Evolutionary conservation across 2,888 invertebrate genomes (phyloP).

Genomic region (Acleris holmiana): DNA sequence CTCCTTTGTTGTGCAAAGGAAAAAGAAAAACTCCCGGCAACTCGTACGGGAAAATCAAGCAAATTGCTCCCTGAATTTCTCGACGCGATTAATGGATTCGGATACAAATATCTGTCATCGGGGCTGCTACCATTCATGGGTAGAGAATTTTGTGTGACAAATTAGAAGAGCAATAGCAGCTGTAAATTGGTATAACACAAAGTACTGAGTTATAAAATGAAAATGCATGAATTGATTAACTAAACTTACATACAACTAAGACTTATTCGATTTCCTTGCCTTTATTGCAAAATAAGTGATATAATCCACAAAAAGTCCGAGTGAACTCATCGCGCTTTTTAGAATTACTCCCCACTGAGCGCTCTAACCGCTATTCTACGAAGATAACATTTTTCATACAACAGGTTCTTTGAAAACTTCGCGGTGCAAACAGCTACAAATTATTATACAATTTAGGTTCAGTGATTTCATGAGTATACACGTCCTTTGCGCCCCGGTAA

Average conservation of each 20-base stretch:
- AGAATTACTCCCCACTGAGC: conserved; percentile 11
- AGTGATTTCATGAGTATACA: not conserved
- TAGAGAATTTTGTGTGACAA: conserved; percentile 31
- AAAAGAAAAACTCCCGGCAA: conserved; percentile 52
- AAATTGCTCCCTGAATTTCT: conserved; percentile 54
- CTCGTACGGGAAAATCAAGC: conserved; percentile 61
- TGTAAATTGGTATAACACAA: not conserved
- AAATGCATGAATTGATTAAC: no score
- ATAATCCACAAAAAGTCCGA: not conserved
- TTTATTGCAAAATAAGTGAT: conserved; percentile 2
- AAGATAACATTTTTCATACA: conserved; percentile 16
- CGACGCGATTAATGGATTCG: conserved; percentile 51
- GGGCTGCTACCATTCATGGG: conserved; percentile 38
- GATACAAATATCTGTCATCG: conserved; percentile 37
- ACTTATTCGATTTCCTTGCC: not conserved
- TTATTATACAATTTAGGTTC: conserved; percentile 6
- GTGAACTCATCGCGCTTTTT: not conserved
- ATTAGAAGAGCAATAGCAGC: not conserved
- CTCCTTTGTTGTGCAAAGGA: conserved; percentile 62
- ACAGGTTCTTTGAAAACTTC: conserved; percentile 14
- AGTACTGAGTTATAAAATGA: not conserved
- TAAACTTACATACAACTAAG: not conserved
- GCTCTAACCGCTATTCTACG: conserved; percentile 6
- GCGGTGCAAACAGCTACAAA: not conserved
- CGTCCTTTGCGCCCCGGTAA: no score